A percentile compares a stretch with the other conserved stretches of the same genome.
Evolutionary conservation across 2,113 vertebrate species (phyloP).

Genomic region (Cyprinus carpio): DNA sequence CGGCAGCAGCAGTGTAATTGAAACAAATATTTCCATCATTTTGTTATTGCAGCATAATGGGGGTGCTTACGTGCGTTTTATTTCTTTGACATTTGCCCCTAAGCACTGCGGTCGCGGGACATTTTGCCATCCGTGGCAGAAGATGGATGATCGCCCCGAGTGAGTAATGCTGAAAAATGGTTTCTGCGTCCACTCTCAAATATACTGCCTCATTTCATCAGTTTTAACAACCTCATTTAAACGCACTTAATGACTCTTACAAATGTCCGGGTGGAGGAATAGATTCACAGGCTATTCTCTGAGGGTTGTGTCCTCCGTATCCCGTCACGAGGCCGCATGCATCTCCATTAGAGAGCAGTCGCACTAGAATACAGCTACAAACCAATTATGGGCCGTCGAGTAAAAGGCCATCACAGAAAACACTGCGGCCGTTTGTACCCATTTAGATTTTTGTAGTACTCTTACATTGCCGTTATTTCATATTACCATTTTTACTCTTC

Average conservation of each 20-base stretch:
- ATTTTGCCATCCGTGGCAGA: slow-evolving; percentile 38
- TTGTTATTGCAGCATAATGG: slow-evolving; percentile 54
- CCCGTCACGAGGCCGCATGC: slow-evolving; percentile 58
- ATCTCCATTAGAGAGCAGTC: slow-evolving; percentile 67
- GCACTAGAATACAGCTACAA: slow-evolving; percentile 58
- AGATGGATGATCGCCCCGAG: slow-evolving; percentile 61
- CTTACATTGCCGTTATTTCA: not conserved
- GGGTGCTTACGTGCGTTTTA: slow-evolving; percentile 55
- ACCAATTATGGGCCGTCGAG: slow-evolving; percentile 62
- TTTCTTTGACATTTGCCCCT: slow-evolving; percentile 50
- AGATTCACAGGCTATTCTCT: slow-evolving; percentile 67
- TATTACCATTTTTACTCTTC: slow-evolving; percentile 20
- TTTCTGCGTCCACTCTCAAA: slow-evolving; percentile 61
- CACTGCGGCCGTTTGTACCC: slow-evolving; percentile 29
- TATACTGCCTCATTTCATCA: slow-evolving; percentile 73
- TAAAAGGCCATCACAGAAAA: slow-evolving; percentile 33
- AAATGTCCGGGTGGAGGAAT: slow-evolving; percentile 70
- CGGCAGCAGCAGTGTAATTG: not conserved
- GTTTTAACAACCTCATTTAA: slow-evolving; percentile 76
- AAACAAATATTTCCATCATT: slow-evolving; percentile 48
- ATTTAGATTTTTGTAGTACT: slow-evolving; percentile 23
- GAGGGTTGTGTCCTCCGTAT: slow-evolving; percentile 62
- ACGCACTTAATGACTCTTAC: slow-evolving; percentile 75
- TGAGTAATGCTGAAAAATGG: slow-evolving; percentile 58
- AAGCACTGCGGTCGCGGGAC: slow-evolving; percentile 24